These are phyloP conservation scores for Perizoma affinitatum DNA, from an alignment of 2,888 invertebrate genomes.

Conservation along the genomic window DNA sequence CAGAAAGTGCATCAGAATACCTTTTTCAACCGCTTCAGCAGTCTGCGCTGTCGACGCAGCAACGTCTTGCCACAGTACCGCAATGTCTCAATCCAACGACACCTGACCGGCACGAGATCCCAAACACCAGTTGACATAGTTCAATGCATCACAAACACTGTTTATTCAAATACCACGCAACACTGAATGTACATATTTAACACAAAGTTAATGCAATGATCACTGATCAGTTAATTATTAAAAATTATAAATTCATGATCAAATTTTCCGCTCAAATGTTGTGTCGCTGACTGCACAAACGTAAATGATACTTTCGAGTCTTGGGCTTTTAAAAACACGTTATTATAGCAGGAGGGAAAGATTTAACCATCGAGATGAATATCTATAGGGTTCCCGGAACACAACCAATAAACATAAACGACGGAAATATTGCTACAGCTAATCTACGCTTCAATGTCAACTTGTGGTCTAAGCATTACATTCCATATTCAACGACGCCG, in stretches of 20 bases:
- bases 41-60: slow-evolving; percentile 71
- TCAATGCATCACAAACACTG: slow-evolving; percentile 50
- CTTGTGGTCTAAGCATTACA: slow-evolving; percentile 14
- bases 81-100: slow-evolving; percentile 76
- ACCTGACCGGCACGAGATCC: slow-evolving; percentile 74
- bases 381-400: slow-evolving; percentile 8
- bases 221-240: too few relatives aligned
- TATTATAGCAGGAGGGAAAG: slow-evolving; percentile 6
- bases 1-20: slow-evolving; percentile 46
- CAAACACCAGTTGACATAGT: slow-evolving; percentile 66
- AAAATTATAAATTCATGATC: too few relatives aligned
- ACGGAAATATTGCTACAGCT: not conserved
- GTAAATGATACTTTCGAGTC: slow-evolving; percentile 9
- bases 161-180: slow-evolving; percentile 8
- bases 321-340: slow-evolving; percentile 3
- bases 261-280: too few relatives aligned
- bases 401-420: too few relatives aligned
- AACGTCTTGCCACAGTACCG: slow-evolving; percentile 78
- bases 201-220: not conserved
- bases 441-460: not conserved
- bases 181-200: not conserved
- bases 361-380: slow-evolving; percentile 9
- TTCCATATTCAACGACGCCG: slow-evolving; percentile 8
- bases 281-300: slow-evolving; percentile 17
- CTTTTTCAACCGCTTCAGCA: slow-evolving; percentile 78